Conservation (phyloP, 2,797 vertebrate genomes). For the Coregonus ussuriensis region DNA sequence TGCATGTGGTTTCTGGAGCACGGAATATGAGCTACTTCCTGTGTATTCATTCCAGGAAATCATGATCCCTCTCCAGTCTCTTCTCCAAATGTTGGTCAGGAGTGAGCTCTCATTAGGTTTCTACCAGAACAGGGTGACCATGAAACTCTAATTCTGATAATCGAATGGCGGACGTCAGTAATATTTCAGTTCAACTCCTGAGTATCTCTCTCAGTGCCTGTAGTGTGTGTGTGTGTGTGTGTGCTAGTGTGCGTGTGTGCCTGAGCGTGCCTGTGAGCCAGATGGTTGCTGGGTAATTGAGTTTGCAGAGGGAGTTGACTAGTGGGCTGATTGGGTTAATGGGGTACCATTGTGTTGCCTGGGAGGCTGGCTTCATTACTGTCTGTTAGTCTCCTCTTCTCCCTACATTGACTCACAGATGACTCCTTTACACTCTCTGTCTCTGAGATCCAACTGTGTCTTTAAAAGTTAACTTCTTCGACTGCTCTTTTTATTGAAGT, state of each 20-base stretch:
- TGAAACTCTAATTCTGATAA: background rate
- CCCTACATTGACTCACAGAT: background rate
- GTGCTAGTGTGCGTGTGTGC: background rate
- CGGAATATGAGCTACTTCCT: slow-evolving; percentile 36
- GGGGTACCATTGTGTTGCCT: slow-evolving; percentile 16
- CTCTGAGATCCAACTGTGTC: background rate
- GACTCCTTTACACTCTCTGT: background rate
- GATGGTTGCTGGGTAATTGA: background rate
- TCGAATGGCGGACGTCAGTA: background rate
- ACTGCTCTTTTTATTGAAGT: background rate
- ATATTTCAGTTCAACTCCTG: background rate
- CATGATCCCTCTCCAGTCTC: background rate
- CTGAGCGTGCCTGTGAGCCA: background rate
- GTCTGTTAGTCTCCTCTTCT: background rate
- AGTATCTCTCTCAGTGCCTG: background rate
- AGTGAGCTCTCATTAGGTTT: background rate
- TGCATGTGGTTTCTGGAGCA: slow-evolving; percentile 12
- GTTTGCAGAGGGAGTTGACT: slow-evolving; percentile 6
- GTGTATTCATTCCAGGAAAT: slow-evolving; percentile 29
- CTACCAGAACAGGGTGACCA: background rate
- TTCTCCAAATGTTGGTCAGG: background rate
- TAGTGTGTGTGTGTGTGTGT: background rate
- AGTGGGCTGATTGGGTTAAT: slow-evolving; percentile 21
- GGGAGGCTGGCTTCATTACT: slow-evolving; percentile 8
- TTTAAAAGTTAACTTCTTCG: background rate